Conservation (phyloP, 2,113 vertebrate genomes). For the Clarias magur region DNA sequence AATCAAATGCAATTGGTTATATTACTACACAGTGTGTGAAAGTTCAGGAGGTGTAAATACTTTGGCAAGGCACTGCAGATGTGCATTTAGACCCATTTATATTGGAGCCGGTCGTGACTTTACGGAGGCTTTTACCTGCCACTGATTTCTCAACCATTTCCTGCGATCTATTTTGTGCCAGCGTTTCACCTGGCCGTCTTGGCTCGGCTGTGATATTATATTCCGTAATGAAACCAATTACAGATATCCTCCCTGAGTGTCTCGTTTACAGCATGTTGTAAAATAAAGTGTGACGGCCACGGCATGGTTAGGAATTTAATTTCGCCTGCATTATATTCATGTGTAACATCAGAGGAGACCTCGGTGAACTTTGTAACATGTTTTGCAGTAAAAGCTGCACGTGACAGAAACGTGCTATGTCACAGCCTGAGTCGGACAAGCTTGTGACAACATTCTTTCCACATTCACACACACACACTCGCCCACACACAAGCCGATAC, state of each 20-base stretch:
- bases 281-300: not conserved
- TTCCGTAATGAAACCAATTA: not conserved
- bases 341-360: not conserved
- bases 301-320: not conserved
- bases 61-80: not conserved
- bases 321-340: not conserved
- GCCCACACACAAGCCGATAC: not conserved
- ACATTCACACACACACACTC: constrained; percentile 1
- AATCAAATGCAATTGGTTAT: not conserved
- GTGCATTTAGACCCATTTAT: not conserved
- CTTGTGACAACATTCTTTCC: not conserved
- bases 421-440: not conserved
- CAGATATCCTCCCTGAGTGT: not conserved
- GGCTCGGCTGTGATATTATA: not conserved
- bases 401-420: not conserved
- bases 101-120: not conserved
- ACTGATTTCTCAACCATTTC: not conserved
- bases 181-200: not conserved
- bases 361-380: not conserved
- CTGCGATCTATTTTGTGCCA: not conserved
- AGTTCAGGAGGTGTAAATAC: not conserved
- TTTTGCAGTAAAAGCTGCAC: not conserved
- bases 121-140: not conserved
- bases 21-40: not conserved
- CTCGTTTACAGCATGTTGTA: not conserved